Evolutionary conservation across 2,888 invertebrate genomes (phyloP).

Genomic region (Anoplius nigerrimus): DNA sequence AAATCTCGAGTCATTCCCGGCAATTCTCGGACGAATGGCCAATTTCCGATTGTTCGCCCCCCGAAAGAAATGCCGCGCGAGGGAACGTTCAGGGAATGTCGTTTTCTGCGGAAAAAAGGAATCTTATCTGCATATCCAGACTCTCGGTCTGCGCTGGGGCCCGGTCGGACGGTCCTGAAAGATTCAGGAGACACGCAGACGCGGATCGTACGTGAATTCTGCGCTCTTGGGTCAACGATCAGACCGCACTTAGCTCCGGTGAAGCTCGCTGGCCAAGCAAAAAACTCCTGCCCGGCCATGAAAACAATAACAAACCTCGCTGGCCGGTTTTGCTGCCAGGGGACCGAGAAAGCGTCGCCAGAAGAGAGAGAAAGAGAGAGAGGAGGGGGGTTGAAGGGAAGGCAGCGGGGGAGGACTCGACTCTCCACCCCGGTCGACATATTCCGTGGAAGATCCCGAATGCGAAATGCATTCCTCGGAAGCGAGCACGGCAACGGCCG

Average conservation of each 20-base stretch:
- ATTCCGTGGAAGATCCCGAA: slow-evolving; percentile 71
- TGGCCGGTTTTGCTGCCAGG: slow-evolving; percentile 52
- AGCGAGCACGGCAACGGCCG: slow-evolving; percentile 53
- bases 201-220: too few species aligned
- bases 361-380: not conserved
- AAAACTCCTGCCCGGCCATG: slow-evolving; percentile 27
- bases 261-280: not conserved
- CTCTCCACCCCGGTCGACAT: slow-evolving; percentile 46
- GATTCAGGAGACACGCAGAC: too few species aligned
- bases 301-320: slow-evolving; percentile 64
- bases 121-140: too few species aligned
- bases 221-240: slow-evolving; percentile 25
- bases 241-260: not conserved
- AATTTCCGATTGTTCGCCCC: too few species aligned
- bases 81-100: too few species aligned
- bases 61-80: too few species aligned
- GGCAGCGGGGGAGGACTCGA: slow-evolving; percentile 27
- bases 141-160: too few species aligned
- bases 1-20: too few species aligned
- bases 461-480: slow-evolving; percentile 72
- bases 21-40: too few species aligned
- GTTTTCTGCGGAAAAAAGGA: too few species aligned
- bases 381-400: not conserved
- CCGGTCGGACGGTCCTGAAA: too few species aligned
- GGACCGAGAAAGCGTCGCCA: slow-evolving; percentile 30